A percentile compares a stretch with the other conserved stretches of the same genome.
Conservation (phyloP, 1,140 invertebrate species). For the Hydropsyche tenuis region DNA sequence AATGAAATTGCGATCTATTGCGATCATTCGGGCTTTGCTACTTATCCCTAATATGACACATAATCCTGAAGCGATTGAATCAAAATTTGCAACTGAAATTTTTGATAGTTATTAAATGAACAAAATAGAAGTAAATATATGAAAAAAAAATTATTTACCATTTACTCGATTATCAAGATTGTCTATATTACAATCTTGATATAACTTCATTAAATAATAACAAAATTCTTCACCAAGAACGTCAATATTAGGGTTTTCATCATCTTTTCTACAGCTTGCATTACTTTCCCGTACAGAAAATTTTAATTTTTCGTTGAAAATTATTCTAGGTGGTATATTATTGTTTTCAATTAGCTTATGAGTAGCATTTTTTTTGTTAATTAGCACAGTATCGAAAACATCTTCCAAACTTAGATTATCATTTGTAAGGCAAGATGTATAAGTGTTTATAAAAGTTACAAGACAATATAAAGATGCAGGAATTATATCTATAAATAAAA, state of each 20-base stretch:
- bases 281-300: too few species aligned
- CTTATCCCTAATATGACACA: conserved; percentile 41
- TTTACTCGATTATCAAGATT: neutral
- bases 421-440: conserved; percentile 5
- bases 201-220: conserved; percentile 11
- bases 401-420: conserved; percentile 26
- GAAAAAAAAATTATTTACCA: conserved; percentile 16
- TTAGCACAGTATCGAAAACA: conserved; percentile 33
- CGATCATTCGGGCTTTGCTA: conserved; percentile 38
- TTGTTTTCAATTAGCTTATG: neutral
- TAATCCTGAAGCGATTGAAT: conserved; percentile 38
- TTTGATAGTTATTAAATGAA: neutral
- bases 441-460: conserved; percentile 38
- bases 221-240: conserved; percentile 18
- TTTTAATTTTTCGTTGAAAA: too few species aligned
- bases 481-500: conserved; percentile 37
- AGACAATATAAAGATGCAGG: conserved; percentile 39
- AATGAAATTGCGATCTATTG: conserved; percentile 33
- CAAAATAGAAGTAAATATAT: neutral
- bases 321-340: too few species aligned
- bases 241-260: neutral
- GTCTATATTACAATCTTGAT: neutral
- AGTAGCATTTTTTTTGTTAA: neutral
- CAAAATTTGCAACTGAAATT: conserved; percentile 37
- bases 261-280: too few species aligned